A percentile compares a stretch with the other conserved stretches of the same genome.
These are phyloP conservation scores for Ceratitis capitata DNA, from an alignment of 1,140 invertebrate species.

Conservation along the genomic window DNA sequence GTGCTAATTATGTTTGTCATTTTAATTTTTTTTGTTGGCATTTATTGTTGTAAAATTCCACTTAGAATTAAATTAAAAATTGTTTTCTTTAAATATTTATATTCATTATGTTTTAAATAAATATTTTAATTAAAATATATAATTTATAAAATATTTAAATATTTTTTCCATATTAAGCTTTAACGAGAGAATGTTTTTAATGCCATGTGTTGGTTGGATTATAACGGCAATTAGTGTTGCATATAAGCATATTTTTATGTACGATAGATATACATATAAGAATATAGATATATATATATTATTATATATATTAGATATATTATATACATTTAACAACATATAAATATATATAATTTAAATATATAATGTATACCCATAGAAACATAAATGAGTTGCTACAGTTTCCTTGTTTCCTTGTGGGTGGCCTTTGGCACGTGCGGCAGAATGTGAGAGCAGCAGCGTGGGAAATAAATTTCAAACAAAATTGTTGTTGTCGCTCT, in stretches of 20 bases:
- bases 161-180: neutral
- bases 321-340: too few relatives aligned
- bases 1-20: neutral
- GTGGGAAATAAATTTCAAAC: too few relatives aligned
- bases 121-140: neutral
- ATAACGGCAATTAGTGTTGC: neutral
- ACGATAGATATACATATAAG: too few relatives aligned
- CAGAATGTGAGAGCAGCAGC: too few relatives aligned
- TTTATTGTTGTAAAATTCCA: neutral
- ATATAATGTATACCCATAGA: too few relatives aligned
- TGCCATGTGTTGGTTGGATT: neutral
- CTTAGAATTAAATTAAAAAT: neutral
- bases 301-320: too few relatives aligned
- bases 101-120: neutral
- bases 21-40: neutral
- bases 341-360: too few relatives aligned
- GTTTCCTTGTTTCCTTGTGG: too few relatives aligned
- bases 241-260: too few relatives aligned
- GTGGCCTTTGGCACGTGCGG: too few relatives aligned
- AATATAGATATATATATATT: too few relatives aligned
- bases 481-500: neutral
- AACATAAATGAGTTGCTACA: too few relatives aligned
- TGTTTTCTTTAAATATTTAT: constrained; percentile 7
- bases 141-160: constrained; percentile 8
- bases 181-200: constrained; percentile 1